Conservation (phyloP, 2,113 vertebrate species). For the Microcebus lehilahytsara region DNA sequence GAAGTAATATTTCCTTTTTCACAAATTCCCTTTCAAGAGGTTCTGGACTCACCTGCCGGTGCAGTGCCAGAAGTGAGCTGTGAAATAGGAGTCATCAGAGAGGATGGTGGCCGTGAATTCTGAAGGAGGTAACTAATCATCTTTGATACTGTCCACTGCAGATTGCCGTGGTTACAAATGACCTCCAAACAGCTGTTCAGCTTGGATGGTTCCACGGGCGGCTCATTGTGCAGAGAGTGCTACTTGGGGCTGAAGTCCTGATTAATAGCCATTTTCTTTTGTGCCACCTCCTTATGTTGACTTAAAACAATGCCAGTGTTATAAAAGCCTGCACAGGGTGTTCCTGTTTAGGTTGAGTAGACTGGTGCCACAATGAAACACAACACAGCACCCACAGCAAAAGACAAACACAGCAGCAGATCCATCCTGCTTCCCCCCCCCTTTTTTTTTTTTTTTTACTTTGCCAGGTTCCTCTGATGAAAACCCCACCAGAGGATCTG, state of each 20-base stretch:
- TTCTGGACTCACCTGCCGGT: background rate
- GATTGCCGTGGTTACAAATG: background rate
- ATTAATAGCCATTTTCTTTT: conserved; percentile 5
- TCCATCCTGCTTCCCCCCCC: background rate
- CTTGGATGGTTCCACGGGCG: background rate
- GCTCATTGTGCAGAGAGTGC: background rate
- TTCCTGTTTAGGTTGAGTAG: background rate
- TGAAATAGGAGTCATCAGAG: background rate
- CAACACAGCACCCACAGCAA: background rate
- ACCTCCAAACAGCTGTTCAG: background rate
- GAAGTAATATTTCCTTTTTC: conserved; percentile 18
- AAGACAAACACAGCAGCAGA: background rate
- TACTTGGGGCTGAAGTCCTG: background rate
- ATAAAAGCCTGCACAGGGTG: background rate
- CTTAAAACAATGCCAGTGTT: background rate
- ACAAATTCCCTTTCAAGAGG: background rate
- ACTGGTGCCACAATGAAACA: background rate
- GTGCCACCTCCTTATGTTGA: background rate
- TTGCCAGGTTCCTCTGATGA: background rate
- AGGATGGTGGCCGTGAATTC: background rate
- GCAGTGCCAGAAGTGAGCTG: background rate
- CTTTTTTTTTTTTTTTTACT: background rate
- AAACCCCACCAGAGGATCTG: background rate
- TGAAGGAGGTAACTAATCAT: background rate
- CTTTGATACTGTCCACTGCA: background rate